Conservation (phyloP, 2,888 invertebrate genomes). For the Cosmorhoe ocellata region DNA sequence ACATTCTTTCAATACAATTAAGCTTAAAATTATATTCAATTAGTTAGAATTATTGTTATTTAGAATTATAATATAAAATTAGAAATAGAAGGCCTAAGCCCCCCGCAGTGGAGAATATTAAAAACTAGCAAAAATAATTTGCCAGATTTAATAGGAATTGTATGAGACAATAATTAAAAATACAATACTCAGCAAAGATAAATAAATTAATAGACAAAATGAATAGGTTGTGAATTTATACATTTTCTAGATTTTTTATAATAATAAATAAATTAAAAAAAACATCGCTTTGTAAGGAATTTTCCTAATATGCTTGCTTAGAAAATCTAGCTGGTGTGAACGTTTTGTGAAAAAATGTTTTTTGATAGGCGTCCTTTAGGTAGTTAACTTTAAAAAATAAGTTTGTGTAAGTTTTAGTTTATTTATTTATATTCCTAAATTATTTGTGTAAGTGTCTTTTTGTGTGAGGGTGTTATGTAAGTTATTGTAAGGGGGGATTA, state of each 20-base stretch:
- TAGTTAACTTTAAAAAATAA: no score
- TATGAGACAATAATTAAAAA: conserved; percentile 38
- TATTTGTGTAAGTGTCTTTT: neutral
- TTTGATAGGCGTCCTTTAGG: neutral
- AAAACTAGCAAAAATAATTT: conserved; percentile 42
- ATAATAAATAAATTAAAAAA: conserved; percentile 52
- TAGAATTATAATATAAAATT: conserved; percentile 22
- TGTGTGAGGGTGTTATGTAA: no score
- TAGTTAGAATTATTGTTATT: conserved; percentile 24
- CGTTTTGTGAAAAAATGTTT: conserved; percentile 1
- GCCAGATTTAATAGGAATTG: conserved; percentile 39
- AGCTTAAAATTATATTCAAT: conserved; percentile 13
- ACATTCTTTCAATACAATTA: conserved; percentile 12
- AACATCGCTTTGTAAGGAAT: conserved; percentile 47
- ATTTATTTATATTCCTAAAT: neutral
- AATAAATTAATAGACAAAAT: conserved; percentile 69
- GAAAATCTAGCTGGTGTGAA: conserved; percentile 28
- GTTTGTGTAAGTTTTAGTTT: no score
- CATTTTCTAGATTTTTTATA: conserved; percentile 81
- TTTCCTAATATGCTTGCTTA: conserved; percentile 55
- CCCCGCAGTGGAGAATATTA: conserved; percentile 38
- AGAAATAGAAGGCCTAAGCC: conserved; percentile 57
- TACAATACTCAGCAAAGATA: conserved; percentile 37
- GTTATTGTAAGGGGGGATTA: neutral
- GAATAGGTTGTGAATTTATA: conserved; percentile 83